Percentiles rank a stretch among this genome's conserved stretches.
These are phyloP conservation scores for Agriopis leucophaearia DNA, from an alignment of 2,888 invertebrate genomes.

Conservation along the genomic window DNA sequence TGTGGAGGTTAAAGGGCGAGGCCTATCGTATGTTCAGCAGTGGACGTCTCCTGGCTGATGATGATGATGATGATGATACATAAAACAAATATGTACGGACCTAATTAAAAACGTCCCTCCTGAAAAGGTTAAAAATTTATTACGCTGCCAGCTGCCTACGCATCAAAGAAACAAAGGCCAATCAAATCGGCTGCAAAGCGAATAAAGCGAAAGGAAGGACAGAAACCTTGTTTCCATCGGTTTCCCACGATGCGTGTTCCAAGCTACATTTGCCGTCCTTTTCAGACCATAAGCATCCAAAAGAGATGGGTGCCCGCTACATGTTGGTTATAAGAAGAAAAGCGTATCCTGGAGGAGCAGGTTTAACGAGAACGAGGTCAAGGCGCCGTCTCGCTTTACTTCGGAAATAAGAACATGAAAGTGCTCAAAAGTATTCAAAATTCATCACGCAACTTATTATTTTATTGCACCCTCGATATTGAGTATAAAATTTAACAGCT, in stretches of 20 bases:
- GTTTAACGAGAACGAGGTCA: slow-evolving; percentile 64
- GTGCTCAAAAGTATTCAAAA: slow-evolving; percentile 30
- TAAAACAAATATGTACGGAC: no score
- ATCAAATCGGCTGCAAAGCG: slow-evolving; percentile 60
- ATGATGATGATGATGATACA: no score
- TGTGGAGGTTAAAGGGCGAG: no score
- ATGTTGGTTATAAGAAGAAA: slow-evolving; percentile 58
- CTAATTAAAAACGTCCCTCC: no score
- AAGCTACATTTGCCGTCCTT: slow-evolving; percentile 54
- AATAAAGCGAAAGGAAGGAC: slow-evolving; percentile 71
- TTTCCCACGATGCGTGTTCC: slow-evolving; percentile 75
- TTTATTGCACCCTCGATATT: slow-evolving; percentile 41
- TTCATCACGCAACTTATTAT: slow-evolving; percentile 30
- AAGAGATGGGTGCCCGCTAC: slow-evolving; percentile 43
- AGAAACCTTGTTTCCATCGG: slow-evolving; percentile 70
- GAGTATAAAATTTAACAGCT: slow-evolving; percentile 42
- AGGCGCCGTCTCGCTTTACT: slow-evolving; percentile 48
- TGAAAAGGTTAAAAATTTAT: no score
- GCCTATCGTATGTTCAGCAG: no score
- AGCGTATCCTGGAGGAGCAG: slow-evolving; percentile 64
- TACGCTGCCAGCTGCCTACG: slow-evolving; percentile 44
- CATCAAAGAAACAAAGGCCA: slow-evolving; percentile 68
- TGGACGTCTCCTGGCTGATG: no score
- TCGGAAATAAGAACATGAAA: slow-evolving; percentile 30
- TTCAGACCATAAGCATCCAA: slow-evolving; percentile 49